phyloP scores from a whole-genome alignment of 1,140 invertebrate genomes.

The Vollenhovia emeryi region DNA sequence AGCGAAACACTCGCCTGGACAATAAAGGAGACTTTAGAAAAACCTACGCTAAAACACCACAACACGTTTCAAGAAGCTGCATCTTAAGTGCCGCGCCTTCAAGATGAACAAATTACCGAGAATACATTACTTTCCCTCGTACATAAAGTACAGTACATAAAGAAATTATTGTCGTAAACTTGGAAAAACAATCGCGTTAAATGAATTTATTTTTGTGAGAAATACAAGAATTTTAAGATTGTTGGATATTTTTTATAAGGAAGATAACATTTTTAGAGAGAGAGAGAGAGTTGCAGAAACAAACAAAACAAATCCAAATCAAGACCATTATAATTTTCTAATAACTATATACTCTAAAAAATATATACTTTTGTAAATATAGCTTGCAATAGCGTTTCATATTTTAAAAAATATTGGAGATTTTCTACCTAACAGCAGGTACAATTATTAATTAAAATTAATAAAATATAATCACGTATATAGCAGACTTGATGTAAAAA shows the following conservation, averaged over 20 bases:
- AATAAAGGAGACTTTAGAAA: constrained; percentile 31
- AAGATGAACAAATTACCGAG: not conserved
- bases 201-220: not conserved
- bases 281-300: not conserved
- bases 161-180: not conserved
- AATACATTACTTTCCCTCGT: constrained; percentile 43
- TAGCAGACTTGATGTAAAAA: not conserved
- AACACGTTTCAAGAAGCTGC: not conserved
- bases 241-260: not conserved
- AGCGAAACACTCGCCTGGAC: not conserved
- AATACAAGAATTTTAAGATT: not conserved
- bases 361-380: not conserved
- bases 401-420: not conserved
- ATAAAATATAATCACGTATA: not conserved
- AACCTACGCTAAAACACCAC: constrained; percentile 28
- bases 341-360: too few species aligned
- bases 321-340: not conserved
- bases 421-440: not conserved
- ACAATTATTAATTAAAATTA: not conserved
- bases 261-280: not conserved
- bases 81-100: constrained; percentile 12
- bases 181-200: not conserved
- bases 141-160: too few species aligned
- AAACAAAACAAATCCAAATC: not conserved
- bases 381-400: not conserved